phyloP scores from a whole-genome alignment of 2,888 invertebrate species.

The Ennomos fuscantarius region DNA sequence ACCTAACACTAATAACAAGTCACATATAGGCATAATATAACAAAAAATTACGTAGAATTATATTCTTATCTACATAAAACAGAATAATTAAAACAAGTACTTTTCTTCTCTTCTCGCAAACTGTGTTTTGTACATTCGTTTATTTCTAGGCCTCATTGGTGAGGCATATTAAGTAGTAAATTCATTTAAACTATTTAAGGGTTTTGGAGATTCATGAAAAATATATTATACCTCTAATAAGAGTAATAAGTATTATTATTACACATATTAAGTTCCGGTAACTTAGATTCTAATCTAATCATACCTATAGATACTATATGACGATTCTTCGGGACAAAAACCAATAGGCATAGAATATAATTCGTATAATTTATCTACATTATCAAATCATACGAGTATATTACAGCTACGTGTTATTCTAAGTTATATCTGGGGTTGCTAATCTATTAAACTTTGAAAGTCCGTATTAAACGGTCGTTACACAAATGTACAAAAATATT shows the following conservation, averaged over 20 bases:
- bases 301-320: slow-evolving; percentile 7
- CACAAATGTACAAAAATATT: slow-evolving; percentile 78
- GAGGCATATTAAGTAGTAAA: no score
- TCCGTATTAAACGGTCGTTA: slow-evolving; percentile 45
- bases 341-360: neutral
- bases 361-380: neutral
- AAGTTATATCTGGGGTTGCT: slow-evolving; percentile 39
- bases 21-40: slow-evolving; percentile 30
- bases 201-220: slow-evolving; percentile 22
- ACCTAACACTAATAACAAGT: slow-evolving; percentile 27
- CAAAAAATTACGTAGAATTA: slow-evolving; percentile 23
- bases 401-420: slow-evolving; percentile 24
- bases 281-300: slow-evolving; percentile 18
- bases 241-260: neutral
- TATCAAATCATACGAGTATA: neutral
- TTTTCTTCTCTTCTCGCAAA: no score
- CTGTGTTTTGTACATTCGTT: no score
- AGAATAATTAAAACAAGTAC: slow-evolving; percentile 4
- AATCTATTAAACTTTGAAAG: slow-evolving; percentile 62
- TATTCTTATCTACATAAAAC: slow-evolving; percentile 28
- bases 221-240: slow-evolving; percentile 6
- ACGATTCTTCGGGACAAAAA: slow-evolving; percentile 32
- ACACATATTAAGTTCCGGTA: no score
- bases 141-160: no score
- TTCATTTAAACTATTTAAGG: neutral